phyloP scores from a whole-genome alignment of 1,140 invertebrate genomes.

The Drosophila erecta region DNA sequence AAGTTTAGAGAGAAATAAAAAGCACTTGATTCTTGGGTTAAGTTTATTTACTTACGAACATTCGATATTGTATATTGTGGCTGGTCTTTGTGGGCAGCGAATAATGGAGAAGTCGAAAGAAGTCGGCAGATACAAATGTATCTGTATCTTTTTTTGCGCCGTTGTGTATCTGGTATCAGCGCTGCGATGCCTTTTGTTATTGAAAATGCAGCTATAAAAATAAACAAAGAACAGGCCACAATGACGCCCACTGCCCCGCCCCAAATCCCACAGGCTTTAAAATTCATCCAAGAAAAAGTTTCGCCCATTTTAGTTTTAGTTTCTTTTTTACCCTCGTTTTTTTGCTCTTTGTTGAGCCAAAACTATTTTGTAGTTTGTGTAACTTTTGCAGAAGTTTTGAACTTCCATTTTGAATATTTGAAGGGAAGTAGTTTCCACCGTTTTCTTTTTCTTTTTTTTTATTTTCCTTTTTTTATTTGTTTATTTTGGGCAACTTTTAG shows the following conservation, averaged over 20 bases:
- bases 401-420: constrained; percentile 50
- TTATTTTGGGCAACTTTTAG: constrained; percentile 11
- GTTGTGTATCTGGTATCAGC: constrained; percentile 33
- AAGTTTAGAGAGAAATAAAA: background rate
- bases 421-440: background rate
- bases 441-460: background rate
- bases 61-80: constrained; percentile 17
- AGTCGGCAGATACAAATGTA: constrained; percentile 24
- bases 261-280: constrained; percentile 5
- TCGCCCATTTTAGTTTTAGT: constrained; percentile 13
- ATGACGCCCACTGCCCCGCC: background rate
- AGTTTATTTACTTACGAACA: constrained; percentile 43
- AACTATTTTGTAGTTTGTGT: constrained; percentile 46
- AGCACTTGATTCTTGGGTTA: constrained; percentile 1
- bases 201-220: constrained; percentile 40
- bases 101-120: constrained; percentile 23
- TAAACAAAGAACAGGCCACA: constrained; percentile 31
- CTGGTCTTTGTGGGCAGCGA: constrained; percentile 19
- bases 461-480: no score
- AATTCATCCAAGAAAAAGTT: constrained; percentile 32
- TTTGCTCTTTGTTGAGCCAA: constrained; percentile 8
- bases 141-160: constrained; percentile 26
- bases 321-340: background rate
- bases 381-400: constrained; percentile 44
- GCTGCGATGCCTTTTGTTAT: constrained; percentile 22